Percentiles rank a stretch among this genome's conserved stretches.
Evolutionary conservation across 2,888 invertebrate species (phyloP).

Genomic region (Euspilapteryx auroguttella): DNA sequence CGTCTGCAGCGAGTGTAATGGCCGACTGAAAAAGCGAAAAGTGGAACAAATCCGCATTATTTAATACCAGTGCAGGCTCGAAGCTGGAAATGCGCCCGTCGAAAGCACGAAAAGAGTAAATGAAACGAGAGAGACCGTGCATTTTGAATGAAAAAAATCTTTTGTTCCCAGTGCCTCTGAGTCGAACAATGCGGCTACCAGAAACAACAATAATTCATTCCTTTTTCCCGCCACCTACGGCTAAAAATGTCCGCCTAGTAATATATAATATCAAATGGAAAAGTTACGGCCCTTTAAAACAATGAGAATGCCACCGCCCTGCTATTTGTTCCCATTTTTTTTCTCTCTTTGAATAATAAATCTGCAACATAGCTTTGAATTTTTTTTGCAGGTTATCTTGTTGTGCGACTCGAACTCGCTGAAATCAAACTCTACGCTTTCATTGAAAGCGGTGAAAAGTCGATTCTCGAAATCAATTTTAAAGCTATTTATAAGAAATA

Average conservation of each 20-base stretch:
- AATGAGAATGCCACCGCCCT: constrained; percentile 31
- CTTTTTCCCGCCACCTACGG: constrained; percentile 59
- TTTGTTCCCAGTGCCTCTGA: too few relatives aligned
- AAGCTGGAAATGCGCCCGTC: constrained; percentile 51
- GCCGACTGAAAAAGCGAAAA: constrained; percentile 23
- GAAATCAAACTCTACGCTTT: constrained; percentile 15
- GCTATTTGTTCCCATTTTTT: constrained; percentile 16
- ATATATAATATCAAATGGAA: constrained; percentile 56
- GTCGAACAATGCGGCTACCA: constrained; percentile 37
- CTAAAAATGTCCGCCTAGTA: constrained; percentile 57
- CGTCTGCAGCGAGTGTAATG: not conserved
- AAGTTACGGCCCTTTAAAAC: constrained; percentile 57
- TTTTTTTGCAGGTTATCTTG: not conserved
- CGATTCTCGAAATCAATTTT: constrained; percentile 41
- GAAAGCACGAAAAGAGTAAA: constrained; percentile 55
- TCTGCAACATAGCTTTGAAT: constrained; percentile 9
- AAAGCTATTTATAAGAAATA: constrained; percentile 55
- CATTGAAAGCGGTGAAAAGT: constrained; percentile 15
- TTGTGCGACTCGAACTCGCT: not conserved
- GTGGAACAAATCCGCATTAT: constrained; percentile 46
- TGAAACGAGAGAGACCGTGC: constrained; percentile 51
- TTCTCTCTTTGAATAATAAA: constrained; percentile 30
- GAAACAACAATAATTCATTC: constrained; percentile 60
- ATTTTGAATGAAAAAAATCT: constrained; percentile 57
- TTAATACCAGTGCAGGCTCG: constrained; percentile 30